Base-by-base conservation (phyloP, 2,113 vertebrate species). In the Pogona vitticeps region DNA sequence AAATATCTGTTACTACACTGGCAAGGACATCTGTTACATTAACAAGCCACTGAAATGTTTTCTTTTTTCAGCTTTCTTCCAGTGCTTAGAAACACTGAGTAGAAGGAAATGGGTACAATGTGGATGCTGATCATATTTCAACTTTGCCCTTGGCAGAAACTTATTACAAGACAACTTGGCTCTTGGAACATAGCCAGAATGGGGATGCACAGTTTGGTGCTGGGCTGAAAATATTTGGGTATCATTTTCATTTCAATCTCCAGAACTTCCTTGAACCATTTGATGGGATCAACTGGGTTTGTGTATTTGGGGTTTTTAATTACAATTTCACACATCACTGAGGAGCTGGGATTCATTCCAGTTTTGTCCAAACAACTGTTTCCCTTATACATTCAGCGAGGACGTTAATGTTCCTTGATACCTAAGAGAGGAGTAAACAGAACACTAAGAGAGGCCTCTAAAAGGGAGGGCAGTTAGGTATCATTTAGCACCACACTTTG, bases 1-100 rank as follows among this genome's bases (percentile, higher is more conserved):
- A 90, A 63, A 52, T 75, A 61, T 17, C 14, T 91, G 85, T 90
- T 28, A 80, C 26, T 89, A 85, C 61, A 58, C 92, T 93, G 90
- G 91, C 88, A 89, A 91, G 88, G 89, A 82, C 86, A 85, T 91
- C 92, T 78, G 58, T 95, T 91, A 31, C 72, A 93, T 95, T 93
- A 93, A 91, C 93, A 94, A 93, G n/a, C 86, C 73, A 86, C 31
- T 17, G 92, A 93, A 94, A 88, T 86, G 40, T 86, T 58, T 83
- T 88, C 75, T 82, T 89, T 63, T 63, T n/a, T n/a, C 92, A 88
- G 72, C 78, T 89, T 94, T 93, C 87, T 94, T 93, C 80, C 80
- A 89, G 85, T 90, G 90, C 61, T 89, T 79, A n/a, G n/a, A 79
- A 88, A 91, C 52, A 87, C 84, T 40, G 81, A 58, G 89, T 59